Base-by-base conservation (phyloP, 2,888 invertebrate genomes). In the Cyaniris semiargus region DNA sequence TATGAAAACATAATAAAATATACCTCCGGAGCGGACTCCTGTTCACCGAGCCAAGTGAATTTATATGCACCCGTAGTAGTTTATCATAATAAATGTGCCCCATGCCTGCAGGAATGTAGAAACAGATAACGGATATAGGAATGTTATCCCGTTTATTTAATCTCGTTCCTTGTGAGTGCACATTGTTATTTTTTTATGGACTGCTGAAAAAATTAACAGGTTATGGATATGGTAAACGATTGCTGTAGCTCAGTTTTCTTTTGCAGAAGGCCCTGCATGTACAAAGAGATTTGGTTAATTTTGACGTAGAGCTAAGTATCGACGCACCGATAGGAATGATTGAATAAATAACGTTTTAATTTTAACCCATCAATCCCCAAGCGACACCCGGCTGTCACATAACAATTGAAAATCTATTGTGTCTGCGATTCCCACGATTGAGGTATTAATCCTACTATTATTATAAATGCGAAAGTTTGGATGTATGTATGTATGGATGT, bases 81-180 rank as follows among this genome's bases (percentile, higher is more conserved):
- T 81, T 80, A 80, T 81, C 79, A 81, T 80, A 81, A 80, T 81
- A 81, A 81, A 78, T 80, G 80, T 79, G 78, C 76, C 76, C 76
- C 72, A 76, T 78, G 79, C 76, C 76, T 80, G 78, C 72, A 76
- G 75, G 77, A 78, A 76, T 53, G 76, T 77, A 78, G 74, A 77
- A 79, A 78, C 75, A 66, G 71, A 80, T 75, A 76, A 60, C 48
- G 58, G 71, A 71, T 38, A 71, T 38, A 3, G 38, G 38, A 70
- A 70, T 70, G 70, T 15, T 70, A 34, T 71, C 21, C n/a, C 71
- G 34, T 71, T 71, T 71, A 71, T 71, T 71, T 71, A 71, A 71
- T 71, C 38, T 71, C 71, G 71, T 71, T 71, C 38, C 13, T 38
- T 38, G 38, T 71, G 34, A 71, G 21, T 71, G 34, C 8, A 71